Conservation (phyloP, 1,140 invertebrate genomes). For the Pseudomyrmex flavicornis region DNA sequence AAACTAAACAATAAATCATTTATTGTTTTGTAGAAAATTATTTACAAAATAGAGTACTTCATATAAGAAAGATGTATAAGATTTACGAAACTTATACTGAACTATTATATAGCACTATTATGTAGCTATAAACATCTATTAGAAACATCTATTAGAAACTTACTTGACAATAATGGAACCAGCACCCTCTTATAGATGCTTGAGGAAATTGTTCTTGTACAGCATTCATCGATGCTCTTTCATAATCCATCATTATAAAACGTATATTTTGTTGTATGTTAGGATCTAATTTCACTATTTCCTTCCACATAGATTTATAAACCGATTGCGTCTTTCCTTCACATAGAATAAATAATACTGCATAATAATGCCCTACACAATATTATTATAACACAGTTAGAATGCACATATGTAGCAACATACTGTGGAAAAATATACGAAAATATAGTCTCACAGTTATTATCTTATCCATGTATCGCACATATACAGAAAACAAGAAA, state of each 20-base stretch:
- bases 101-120: too few relatives aligned
- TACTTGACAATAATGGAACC: conserved; percentile 7
- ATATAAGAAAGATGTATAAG: too few relatives aligned
- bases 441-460: background rate
- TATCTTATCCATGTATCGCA: conserved; percentile 1
- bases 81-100: too few relatives aligned
- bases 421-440: background rate
- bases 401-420: background rate
- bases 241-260: background rate
- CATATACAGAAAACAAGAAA: background rate
- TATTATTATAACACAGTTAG: background rate
- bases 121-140: too few relatives aligned
- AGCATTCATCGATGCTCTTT: background rate
- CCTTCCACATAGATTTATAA: background rate
- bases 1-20: too few relatives aligned
- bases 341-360: conserved; percentile 2
- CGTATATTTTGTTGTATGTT: background rate
- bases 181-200: background rate
- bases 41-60: too few relatives aligned
- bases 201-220: background rate
- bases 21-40: too few relatives aligned
- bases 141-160: background rate
- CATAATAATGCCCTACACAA: background rate
- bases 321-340: background rate
- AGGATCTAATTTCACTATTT: background rate